Base-by-base conservation (phyloP, 2,113 vertebrate species). In the Phaethornis superciliosus region DNA sequence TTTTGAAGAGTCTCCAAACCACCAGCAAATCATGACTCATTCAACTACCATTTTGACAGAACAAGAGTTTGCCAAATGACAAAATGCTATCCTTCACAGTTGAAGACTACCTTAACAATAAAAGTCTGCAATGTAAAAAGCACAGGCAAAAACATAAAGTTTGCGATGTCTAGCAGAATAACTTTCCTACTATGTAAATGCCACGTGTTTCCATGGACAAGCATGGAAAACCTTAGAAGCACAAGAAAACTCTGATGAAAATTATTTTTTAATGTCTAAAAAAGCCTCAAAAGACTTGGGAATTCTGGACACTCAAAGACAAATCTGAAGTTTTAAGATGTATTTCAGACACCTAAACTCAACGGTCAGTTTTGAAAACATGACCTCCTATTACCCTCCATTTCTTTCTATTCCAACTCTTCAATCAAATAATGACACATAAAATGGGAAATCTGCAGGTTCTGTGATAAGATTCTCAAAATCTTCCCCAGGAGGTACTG, bases 291-390 rank as follows among this genome's bases (percentile, higher is more conserved):
- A 89, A 84, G 37, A 80, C 37, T 2, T 62, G 37, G 75, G 91
- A 95, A 79, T 47, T 81, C 44, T 88, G 37, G 60, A 47, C 40
- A 67, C 16, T 85, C 8, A 52, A 62, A 89, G 60, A 28, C 47
- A 92, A 91, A 87, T 77, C 26, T 32, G 46, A 35, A 20, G 12
- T 24, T 12, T 49, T 58, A 77, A 89, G 89, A 18, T 27, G 44
- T 92, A 70, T 93, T 96, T 93, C 63, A 94, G 55, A 80, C 87
- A 28, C n/a, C 32, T 69, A 72, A 81, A 76, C 71, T 93, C 84
- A 87, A 15, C 16, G 18, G 27, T 44, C 54, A 56, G 0, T 89
- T 92, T 82, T 89, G 81, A 89, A 94, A 94, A 80, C 1, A 1
- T 44, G 54, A 70, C 62, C 11, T 71, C 42, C 28, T 82, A 87